Evolutionary conservation across 2,888 invertebrate species (phyloP), one percentile per base, ranked within the genome.

Genomic region (Pegoplata infirma): DNA sequence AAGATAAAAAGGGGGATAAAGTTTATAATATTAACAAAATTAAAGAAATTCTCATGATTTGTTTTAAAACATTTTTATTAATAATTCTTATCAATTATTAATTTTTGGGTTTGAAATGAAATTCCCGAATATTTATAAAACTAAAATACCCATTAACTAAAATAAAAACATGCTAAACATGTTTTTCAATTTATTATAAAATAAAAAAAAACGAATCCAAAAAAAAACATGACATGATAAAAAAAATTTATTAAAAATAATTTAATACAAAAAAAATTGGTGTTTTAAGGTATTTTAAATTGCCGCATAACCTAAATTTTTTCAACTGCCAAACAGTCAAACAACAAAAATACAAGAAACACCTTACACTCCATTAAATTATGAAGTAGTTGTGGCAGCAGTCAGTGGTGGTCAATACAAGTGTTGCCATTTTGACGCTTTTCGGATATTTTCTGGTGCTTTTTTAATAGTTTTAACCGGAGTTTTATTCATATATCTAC

Each of bases 281-380:
- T 56, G 19, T 56, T 36, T 56, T 19, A 40, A 56, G 56, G 21
- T 56, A 56, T 56, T 56, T 56, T 61, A 49, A 61, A 61, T 49
- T 61, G 61, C 61, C 61, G 61, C 49, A 32, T 61, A 61, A 61
- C 61, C 61, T 32, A 61, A 32, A 61, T 61, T 49, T 46, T 46
- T 28, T 25, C 2, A 40, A 56, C 16, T 40, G 19, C 23, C 17
- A 32, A 4, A n/a, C n/a, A 32, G 32, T 2, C 32, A 8, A 58
- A 25, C 51, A 51, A 51, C 51, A 23, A 51, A 21, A 28, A 28
- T n/a, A 32, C 55, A 25, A n/a, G 40, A 47, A 49, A 47, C 61
- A 47, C 61, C 59, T 59, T 59, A 59, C 59, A 32, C 32, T 32
- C 32, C 32, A 32, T 32, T 32, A 32, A 32, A 2, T 32, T 32